Evolutionary conservation across 2,113 vertebrate genomes (phyloP), one percentile per base, ranked within the genome.

Genomic region (Ctenomys sociabilis): DNA sequence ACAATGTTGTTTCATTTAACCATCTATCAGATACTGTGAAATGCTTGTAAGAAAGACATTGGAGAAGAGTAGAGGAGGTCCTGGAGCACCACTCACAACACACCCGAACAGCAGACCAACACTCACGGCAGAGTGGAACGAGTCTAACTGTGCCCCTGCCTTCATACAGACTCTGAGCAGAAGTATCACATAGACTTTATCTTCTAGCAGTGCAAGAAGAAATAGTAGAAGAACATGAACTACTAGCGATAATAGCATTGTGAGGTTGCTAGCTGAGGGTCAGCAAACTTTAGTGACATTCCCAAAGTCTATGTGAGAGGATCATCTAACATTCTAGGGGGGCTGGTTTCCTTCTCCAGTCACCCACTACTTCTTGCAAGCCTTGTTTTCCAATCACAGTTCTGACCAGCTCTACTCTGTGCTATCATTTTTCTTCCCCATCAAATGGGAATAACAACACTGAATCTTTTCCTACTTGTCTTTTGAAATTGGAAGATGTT

Each of bases 131-230:
- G 1, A 1, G 24, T 7, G 2, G 45, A 45, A 72, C 3, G 6
- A 28, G 43, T 16, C 3, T 80, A 12, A 90, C 83, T 35, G 21
- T 61, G 11, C 11, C 12, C 9, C 28, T 54, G 59, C 3, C 37
- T 81, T 37, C 45, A 4, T 63, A 4, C 1, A 59, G 45, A 81
- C 12, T 21, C n/a, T 49, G 45, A 37, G 68, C 77, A 80, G 30
- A 57, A 77, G 24, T 35, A 22, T 43, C 52, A 28, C 13, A 35
- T 1, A 68, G 72, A 28, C 14, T 70, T 57, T 3, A 1, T 21
- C 2, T 5, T 21, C 2, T 5, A 45, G 12, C 52, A 35, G 17
- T 16, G 3, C 1, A 12, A 21, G 37, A 70, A 7, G 21, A 19
- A 64, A 28, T 66, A 2, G 3, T 57, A 9, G 5, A 26, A 64